Base-by-base conservation (phyloP, 2,113 vertebrate genomes). In the Toxotes jaculatrix region DNA sequence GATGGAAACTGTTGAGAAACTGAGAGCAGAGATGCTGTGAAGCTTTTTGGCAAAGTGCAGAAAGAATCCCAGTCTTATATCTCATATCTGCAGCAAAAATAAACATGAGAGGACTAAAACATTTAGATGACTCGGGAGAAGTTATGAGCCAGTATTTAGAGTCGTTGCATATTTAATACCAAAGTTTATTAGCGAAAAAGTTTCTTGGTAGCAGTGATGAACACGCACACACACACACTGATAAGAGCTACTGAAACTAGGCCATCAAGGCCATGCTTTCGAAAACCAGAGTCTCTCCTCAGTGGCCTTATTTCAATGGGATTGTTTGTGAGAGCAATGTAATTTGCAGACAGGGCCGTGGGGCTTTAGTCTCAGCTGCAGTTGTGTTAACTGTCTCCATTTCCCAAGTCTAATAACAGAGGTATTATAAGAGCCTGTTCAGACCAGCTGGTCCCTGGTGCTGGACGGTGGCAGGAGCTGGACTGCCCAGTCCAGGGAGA, bases 311-410 rank as follows among this genome's bases (percentile, higher is more conserved):
- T 91, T 89, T 90, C 88, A 85, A 61, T 79, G 74, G 67, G 43
- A 85, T 57, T 83, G 80, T 89, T 91, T 88, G 84, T 85, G 83
- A 83, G 87, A 80, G 82, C 88, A 88, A 82, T 92, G 89, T 60
- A 88, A 92, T 91, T 93, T 92, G 77, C 85, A 86, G 75, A 77
- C 82, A 86, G 70, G 79, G 86, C 86, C 83, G 63, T 78, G 69
- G 85, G 89, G 86, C 85, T 91, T 90, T 71, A 67, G 83, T 88
- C 84, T 90, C 89, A 89, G 88, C 89, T 90, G 86, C 78, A 81
- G 77, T 73, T 64, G 21, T 84, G 88, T 88, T 91, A 90, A 93
- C 88, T 81, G 88, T 87, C 87, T 90, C 82, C 75, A 83, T 93
- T 89, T 91, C 86, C 88, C 66, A 79, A 77, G 77, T 91, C 89